Base-by-base conservation (phyloP, 2,797 vertebrate genomes). In the Glossophaga mutica region DNA sequence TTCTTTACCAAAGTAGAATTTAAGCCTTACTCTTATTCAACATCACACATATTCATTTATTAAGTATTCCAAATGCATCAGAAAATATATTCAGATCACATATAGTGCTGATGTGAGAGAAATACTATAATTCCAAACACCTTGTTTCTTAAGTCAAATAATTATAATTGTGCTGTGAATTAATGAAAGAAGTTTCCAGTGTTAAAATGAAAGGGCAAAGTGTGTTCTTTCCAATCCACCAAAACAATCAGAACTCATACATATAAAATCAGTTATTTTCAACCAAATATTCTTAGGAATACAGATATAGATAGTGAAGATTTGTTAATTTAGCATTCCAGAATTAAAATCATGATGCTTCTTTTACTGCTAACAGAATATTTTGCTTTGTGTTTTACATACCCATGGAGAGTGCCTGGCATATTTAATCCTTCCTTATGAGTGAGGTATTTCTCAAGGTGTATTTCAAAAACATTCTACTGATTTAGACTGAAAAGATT, bases 61-160 rank as follows among this genome's bases (percentile, higher is more conserved):
- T 92, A 50, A 59, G 5, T 59, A 76, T 87, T 94, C n/a, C 16
- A 89, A 89, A 76, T 78, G 34, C 8, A 48, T 79, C 39, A 87
- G 42, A 91, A 95, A 93, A 82, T 74, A n/a, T 87, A 90, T 95
- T 74, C 18, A 90, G 57, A 50, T 84, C 59, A 55, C 4, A 59
- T 74, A 55, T 39, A 89, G 19, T 24, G 9, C 19, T 77, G 9
- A 93, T 24, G 42, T n/a, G 6, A 34, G 37, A 29, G 7, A 96
- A 91, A 73, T 39, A 44, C 26, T 62, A 9, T 62, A 62, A 88
- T 88, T 78, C 74, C 22, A 70, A 65, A 78, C 24, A 95, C 29
- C 12, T 65, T 22, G 29, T 18, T 90, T 92, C 11, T 48, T 3
- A 78, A 52, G 19, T 84, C 14, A 14, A 70, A 6, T 7, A 87